Percentiles rank a stretch among this genome's conserved stretches.
Evolutionary conservation across 2,888 invertebrate genomes (phyloP).

Genomic region (Morpho achilles): DNA sequence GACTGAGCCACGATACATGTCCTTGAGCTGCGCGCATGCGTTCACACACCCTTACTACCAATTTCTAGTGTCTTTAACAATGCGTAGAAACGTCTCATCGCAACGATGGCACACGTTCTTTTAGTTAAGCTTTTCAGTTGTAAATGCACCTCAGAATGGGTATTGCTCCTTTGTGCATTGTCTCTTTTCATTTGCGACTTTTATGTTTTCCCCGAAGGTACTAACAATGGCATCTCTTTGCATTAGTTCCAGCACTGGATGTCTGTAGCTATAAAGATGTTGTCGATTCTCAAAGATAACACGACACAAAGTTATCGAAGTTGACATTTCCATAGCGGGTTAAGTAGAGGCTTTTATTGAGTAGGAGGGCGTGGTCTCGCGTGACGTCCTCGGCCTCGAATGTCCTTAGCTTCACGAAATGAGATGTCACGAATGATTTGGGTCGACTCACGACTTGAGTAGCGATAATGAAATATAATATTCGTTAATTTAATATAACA

Average conservation of each 20-base stretch:
- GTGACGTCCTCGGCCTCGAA: constrained; percentile 21
- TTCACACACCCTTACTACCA: constrained; percentile 59
- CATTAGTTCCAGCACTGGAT: not conserved
- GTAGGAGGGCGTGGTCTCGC: constrained; percentile 41
- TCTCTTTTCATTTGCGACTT: constrained; percentile 38
- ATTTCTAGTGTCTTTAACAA: constrained; percentile 54
- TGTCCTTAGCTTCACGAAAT: constrained; percentile 19
- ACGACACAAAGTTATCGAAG: constrained; percentile 22
- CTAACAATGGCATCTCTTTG: constrained; percentile 13
- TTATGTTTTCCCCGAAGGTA: constrained; percentile 23
- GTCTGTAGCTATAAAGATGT: not conserved
- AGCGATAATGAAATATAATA: not conserved
- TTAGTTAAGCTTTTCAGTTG: constrained; percentile 30
- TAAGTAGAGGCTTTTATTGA: constrained; percentile 18
- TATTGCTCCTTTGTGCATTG: constrained; percentile 33
- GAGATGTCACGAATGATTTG: constrained; percentile 15
- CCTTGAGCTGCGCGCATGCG: constrained; percentile 71
- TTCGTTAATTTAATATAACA: too few species aligned
- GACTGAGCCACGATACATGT: constrained; percentile 71
- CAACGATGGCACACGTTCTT: constrained; percentile 44
- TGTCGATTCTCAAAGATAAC: not conserved
- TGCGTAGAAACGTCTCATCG: constrained; percentile 38
- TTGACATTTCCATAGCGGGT: constrained; percentile 25
- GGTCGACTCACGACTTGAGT: constrained; percentile 2
- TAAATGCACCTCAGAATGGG: constrained; percentile 23